These are phyloP conservation scores for Coptotermes formosanus DNA, from an alignment of 1,140 invertebrate genomes.

Conservation along the genomic window DNA sequence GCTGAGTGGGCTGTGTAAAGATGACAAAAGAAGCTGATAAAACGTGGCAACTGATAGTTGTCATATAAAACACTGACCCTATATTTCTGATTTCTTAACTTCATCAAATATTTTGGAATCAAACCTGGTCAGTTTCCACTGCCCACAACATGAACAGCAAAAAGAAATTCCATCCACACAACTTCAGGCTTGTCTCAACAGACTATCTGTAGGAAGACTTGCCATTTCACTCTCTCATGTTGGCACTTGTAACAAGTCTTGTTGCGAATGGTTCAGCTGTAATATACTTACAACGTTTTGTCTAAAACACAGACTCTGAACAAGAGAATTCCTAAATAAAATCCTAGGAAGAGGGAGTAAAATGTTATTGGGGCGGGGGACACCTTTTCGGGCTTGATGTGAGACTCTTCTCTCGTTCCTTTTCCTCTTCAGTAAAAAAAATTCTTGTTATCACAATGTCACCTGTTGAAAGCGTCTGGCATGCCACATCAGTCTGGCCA, in stretches of 20 bases:
- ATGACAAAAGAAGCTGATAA: too few relatives aligned
- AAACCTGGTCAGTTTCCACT: too few relatives aligned
- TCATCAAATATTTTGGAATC: too few relatives aligned
- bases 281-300: too few relatives aligned
- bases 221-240: background rate
- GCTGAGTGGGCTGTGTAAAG: too few relatives aligned
- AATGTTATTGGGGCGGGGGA: background rate
- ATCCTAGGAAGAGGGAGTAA: background rate
- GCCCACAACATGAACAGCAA: too few relatives aligned
- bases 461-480: slow-evolving; percentile 87
- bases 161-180: too few relatives aligned
- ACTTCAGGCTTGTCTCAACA: too few relatives aligned
- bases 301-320: too few relatives aligned
- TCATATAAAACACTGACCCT: too few relatives aligned
- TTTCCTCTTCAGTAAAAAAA: slow-evolving; percentile 67
- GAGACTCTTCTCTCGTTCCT: slow-evolving; percentile 39
- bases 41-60: too few relatives aligned
- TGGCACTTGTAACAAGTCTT: background rate
- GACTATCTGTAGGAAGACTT: background rate
- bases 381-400: slow-evolving; percentile 31
- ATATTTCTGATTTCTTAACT: too few relatives aligned
- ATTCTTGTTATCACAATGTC: slow-evolving; percentile 91
- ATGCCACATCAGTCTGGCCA: slow-evolving; percentile 51
- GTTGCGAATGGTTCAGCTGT: background rate
- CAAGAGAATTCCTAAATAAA: background rate